Evolutionary conservation across 1,140 invertebrate species (phyloP).

Genomic region (Holotrichia oblita): DNA sequence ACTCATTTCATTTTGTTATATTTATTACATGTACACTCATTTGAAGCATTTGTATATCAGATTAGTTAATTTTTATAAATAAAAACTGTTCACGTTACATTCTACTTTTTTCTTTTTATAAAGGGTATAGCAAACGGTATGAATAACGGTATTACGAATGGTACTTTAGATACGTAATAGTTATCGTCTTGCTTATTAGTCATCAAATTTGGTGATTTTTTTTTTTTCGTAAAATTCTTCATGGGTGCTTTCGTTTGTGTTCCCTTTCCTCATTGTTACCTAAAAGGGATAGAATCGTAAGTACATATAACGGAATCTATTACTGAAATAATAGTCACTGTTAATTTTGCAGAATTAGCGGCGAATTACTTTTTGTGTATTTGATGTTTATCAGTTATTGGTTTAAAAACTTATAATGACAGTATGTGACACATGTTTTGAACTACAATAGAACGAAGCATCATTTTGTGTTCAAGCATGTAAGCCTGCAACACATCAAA

Average conservation of each 20-base stretch:
- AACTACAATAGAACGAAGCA: too few species aligned
- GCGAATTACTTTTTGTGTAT: too few species aligned
- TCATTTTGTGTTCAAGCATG: too few species aligned
- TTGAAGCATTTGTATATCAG: background rate
- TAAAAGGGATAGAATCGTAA: background rate
- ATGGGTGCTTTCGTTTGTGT: background rate
- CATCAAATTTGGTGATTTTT: background rate
- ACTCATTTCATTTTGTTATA: slow-evolving; percentile 18
- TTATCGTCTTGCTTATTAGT: background rate
- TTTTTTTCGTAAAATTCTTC: background rate
- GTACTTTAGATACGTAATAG: background rate
- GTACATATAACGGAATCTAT: too few species aligned
- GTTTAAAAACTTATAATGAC: too few species aligned
- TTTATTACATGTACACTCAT: background rate
- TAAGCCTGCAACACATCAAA: too few species aligned
- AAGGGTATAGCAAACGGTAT: slow-evolving; percentile 4
- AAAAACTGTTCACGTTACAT: slow-evolving; percentile 9
- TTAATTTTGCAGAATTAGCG: too few species aligned
- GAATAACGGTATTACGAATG: slow-evolving; percentile 17
- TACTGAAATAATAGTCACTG: too few species aligned
- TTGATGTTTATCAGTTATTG: too few species aligned
- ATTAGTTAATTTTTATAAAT: slow-evolving; percentile 31
- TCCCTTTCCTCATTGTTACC: background rate
- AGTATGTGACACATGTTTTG: too few species aligned
- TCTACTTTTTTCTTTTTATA: background rate